Evolutionary conservation across 2,113 vertebrate genomes (phyloP).

Genomic region (Rhabdomys dilectus): DNA sequence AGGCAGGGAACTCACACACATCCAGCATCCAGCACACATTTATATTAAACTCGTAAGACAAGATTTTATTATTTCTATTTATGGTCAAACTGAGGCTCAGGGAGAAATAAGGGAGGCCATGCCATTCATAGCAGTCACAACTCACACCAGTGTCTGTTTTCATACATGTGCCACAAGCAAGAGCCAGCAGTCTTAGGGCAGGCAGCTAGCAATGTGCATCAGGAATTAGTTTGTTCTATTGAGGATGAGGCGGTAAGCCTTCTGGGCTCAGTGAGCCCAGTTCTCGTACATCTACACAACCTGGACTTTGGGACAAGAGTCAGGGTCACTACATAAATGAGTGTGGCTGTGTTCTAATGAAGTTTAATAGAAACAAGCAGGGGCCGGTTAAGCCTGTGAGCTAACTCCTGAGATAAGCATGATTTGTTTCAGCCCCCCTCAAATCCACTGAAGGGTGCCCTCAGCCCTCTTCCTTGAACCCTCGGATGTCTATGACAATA

Average conservation of each 20-base stretch:
- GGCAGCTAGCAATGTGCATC: too few species aligned
- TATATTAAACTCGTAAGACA: background rate
- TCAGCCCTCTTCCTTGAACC: background rate
- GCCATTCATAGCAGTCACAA: background rate
- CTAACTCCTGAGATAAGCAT: background rate
- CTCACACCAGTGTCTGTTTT: background rate
- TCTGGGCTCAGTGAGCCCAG: background rate
- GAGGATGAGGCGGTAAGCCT: background rate
- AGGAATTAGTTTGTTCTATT: background rate
- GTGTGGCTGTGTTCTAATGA: background rate
- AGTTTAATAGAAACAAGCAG: constrained; percentile 12
- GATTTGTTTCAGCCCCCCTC: background rate
- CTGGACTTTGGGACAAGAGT: background rate
- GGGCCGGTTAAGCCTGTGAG: background rate
- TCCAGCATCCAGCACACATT: background rate
- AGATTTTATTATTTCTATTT: background rate
- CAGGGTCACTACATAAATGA: background rate
- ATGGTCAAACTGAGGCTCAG: background rate
- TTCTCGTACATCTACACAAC: background rate
- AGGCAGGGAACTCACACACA: background rate
- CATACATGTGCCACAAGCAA: background rate
- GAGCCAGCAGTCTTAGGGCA: background rate
- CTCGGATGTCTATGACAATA: background rate
- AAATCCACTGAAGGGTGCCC: background rate
- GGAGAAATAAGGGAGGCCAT: background rate